Evolutionary conservation across 2,113 vertebrate genomes (phyloP).

Genomic region (Oplegnathus fasciatus): DNA sequence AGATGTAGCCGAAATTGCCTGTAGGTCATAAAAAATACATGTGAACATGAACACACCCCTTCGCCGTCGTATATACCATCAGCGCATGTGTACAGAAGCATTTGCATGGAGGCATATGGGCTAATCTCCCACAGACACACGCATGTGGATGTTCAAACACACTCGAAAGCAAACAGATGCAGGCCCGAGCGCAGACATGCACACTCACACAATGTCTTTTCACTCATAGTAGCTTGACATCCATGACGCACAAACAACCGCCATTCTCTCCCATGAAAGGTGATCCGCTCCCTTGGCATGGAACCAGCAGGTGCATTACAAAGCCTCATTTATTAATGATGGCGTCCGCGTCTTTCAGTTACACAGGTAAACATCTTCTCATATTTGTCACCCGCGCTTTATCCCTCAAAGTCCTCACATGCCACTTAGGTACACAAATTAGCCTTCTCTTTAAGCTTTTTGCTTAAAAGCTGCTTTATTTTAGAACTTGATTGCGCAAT

Average conservation of each 20-base stretch:
- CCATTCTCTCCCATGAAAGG: slow-evolving; percentile 74
- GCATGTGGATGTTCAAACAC: slow-evolving; percentile 17
- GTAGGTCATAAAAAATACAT: slow-evolving; percentile 63
- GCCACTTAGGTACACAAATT: slow-evolving; percentile 3
- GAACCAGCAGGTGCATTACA: slow-evolving; percentile 80
- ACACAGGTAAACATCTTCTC: slow-evolving; percentile 79
- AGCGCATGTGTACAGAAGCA: slow-evolving; percentile 11
- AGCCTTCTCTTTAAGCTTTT: not conserved
- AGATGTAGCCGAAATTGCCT: slow-evolving; percentile 37
- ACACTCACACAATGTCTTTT: slow-evolving; percentile 52
- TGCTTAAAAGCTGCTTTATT: slow-evolving; percentile 47
- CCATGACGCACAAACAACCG: slow-evolving; percentile 44
- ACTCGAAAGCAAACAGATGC: slow-evolving; percentile 34
- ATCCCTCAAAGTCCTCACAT: slow-evolving; percentile 40
- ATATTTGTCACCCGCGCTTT: slow-evolving; percentile 66
- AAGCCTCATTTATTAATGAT: slow-evolving; percentile 81
- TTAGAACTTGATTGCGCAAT: not conserved
- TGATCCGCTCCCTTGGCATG: slow-evolving; percentile 65
- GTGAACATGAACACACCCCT: slow-evolving; percentile 1
- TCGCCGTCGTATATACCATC: slow-evolving; percentile 22
- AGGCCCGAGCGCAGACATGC: slow-evolving; percentile 3
- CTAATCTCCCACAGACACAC: slow-evolving; percentile 15
- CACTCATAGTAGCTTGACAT: slow-evolving; percentile 35
- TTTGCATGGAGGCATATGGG: not conserved
- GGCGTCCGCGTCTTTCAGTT: slow-evolving; percentile 71